Percentiles rank a stretch among this genome's conserved stretches.
These are phyloP conservation scores for Machimus rusticus DNA, from an alignment of 2,888 invertebrate species.

Conservation along the genomic window DNA sequence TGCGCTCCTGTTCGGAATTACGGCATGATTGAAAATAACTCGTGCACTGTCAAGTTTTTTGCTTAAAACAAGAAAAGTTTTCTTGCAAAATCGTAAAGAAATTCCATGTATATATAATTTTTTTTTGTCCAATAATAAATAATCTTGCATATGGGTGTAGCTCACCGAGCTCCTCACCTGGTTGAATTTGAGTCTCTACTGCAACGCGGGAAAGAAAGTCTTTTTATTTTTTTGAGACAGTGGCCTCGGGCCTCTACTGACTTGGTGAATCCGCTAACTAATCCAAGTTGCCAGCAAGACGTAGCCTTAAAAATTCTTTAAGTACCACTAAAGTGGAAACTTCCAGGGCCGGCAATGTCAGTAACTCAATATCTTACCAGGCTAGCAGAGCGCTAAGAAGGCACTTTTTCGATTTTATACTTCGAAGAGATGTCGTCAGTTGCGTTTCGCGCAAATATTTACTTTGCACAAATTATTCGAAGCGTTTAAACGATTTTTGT, in stretches of 20 bases:
- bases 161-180: neutral
- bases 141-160: neutral
- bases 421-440: neutral
- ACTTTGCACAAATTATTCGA: neutral
- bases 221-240: neutral
- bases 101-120: neutral
- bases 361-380: constrained; percentile 51
- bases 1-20: constrained; percentile 49
- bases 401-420: neutral
- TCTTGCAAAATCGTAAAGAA: neutral
- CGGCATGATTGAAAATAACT: constrained; percentile 52
- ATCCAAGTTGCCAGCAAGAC: neutral
- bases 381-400: constrained; percentile 43
- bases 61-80: constrained; percentile 35
- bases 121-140: neutral
- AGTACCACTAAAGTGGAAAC: constrained; percentile 22
- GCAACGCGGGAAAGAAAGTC: neutral
- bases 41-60: constrained; percentile 49
- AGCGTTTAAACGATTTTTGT: neutral
- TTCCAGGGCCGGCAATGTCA: constrained; percentile 50
- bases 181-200: neutral
- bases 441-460: neutral
- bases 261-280: neutral
- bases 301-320: neutral
- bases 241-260: neutral